Base-by-base conservation (phyloP, 2,888 invertebrate species). In the Plebejus argus region DNA sequence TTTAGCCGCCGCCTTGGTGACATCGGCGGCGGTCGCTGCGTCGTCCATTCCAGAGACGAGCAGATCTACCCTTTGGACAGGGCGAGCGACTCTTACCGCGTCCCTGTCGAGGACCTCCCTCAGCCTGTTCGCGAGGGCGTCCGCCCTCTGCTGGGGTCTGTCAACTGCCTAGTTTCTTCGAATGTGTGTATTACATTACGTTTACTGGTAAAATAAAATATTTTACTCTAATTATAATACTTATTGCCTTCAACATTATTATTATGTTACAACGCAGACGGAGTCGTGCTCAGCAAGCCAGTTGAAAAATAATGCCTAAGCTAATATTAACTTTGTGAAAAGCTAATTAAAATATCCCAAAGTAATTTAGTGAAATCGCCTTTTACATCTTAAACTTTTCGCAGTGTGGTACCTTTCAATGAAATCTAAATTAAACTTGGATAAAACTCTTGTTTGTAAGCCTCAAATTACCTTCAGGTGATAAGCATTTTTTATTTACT, bases 401-500 rank as follows among this genome's bases (percentile, higher is more conserved):
- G 49, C 74, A 74, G 74, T 74, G 74, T 74, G 74, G 74, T 53
- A 49, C 28, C 74, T 49, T 53, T 74, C 74, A 74, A 74, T 74
- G 74, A 49, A 49, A 74, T 74, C 74, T 74, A 74, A 74, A 74
- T 74, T 74, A 74, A 74, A 74, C 74, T 74, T 53, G 74, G 74
- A 74, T 74, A 74, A 53, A 74, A 74, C 74, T 74, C 74, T 74
- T 74, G 74, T 74, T 74, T 74, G 53, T 49, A 18, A 74, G 74
- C 49, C 74, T 74, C 45, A 74, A 53, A 74, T 74, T 74, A 53
- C 49, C 28, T 74, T 74, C 53, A 74, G 74, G 74, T 74, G 45
- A 74, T 74, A 74, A 74, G 74, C 74, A 74, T 74, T 74, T 74
- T 70, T 74, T 74, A 74, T 74, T 74, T 49, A 74, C 74, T 49